These are phyloP conservation scores for Acropternis orthonyx DNA, from an alignment of 2,797 vertebrate genomes.

Conservation along the genomic window DNA sequence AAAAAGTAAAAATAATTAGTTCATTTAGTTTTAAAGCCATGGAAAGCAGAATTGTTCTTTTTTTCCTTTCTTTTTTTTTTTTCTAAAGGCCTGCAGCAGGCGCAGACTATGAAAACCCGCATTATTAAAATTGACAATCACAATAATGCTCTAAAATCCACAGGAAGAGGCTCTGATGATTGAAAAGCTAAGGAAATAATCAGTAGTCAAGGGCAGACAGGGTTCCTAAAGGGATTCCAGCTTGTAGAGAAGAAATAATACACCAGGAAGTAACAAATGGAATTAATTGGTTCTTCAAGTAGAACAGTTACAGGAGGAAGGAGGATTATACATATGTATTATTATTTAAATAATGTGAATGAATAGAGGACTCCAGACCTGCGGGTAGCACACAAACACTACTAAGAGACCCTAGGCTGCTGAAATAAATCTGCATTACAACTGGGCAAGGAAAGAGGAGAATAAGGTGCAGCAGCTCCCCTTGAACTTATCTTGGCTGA, in stretches of 20 bases:
- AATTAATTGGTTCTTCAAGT: conserved; percentile 76
- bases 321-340: conserved; percentile 71
- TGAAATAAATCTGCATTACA: conserved; percentile 37
- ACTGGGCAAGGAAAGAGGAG: not conserved
- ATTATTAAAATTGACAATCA: conserved; percentile 57
- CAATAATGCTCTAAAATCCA: conserved; percentile 34
- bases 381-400: conserved; percentile 51
- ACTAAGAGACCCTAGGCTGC: conserved; percentile 33
- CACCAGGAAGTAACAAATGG: conserved; percentile 72
- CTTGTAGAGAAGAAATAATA: conserved; percentile 56
- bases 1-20: not conserved
- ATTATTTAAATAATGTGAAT: conserved; percentile 69
- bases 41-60: not conserved
- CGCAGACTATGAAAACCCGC: not conserved
- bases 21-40: not conserved
- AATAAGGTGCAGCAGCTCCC: not conserved
- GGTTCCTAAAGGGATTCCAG: conserved; percentile 67
- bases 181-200: conserved; percentile 66
- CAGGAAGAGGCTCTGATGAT: conserved; percentile 19
- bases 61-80: not conserved
- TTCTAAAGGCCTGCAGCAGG: not conserved
- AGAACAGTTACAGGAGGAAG: conserved; percentile 69
- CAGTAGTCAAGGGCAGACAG: conserved; percentile 60
- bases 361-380: conserved; percentile 56
- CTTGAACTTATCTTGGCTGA: not conserved